Percentiles rank a stretch among this genome's conserved stretches.
These are phyloP conservation scores for Quadroppia sp. DNA, from an alignment of 2,888 invertebrate genomes.

Conservation along the genomic window DNA sequence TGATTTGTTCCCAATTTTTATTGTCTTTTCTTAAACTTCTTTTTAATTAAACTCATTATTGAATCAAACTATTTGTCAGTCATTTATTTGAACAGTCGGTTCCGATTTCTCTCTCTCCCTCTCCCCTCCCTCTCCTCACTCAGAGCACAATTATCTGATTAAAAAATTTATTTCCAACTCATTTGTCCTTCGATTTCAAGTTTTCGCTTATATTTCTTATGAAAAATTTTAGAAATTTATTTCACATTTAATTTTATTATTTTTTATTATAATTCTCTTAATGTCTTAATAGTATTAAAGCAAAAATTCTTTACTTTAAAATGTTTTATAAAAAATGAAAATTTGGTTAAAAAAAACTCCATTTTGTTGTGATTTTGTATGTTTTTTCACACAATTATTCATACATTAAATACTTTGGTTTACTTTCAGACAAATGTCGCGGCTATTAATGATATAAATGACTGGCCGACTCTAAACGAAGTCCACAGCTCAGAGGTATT, in stretches of 20 bases:
- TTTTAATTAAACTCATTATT: no score
- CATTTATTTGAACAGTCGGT: background rate
- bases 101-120: background rate
- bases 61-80: no score
- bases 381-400: background rate
- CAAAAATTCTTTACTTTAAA: background rate
- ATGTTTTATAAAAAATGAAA: background rate
- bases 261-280: no score
- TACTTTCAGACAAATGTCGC: background rate
- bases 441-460: slow-evolving; percentile 42
- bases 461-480: slow-evolving; percentile 48
- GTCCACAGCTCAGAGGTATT: slow-evolving; percentile 47
- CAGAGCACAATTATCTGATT: background rate
- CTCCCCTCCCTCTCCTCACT: background rate
- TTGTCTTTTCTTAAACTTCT: background rate
- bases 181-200: no score
- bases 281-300: no score
- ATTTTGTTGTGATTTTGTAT: background rate
- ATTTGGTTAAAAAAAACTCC: background rate
- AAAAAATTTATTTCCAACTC: background rate
- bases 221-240: no score
- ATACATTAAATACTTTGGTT: background rate
- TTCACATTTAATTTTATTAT: no score
- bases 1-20: background rate
- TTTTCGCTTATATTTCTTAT: no score